Evolutionary conservation across 2,113 vertebrate genomes (phyloP), one percentile per base, ranked within the genome.

Genomic region (Zosterops hypoxanthus): DNA sequence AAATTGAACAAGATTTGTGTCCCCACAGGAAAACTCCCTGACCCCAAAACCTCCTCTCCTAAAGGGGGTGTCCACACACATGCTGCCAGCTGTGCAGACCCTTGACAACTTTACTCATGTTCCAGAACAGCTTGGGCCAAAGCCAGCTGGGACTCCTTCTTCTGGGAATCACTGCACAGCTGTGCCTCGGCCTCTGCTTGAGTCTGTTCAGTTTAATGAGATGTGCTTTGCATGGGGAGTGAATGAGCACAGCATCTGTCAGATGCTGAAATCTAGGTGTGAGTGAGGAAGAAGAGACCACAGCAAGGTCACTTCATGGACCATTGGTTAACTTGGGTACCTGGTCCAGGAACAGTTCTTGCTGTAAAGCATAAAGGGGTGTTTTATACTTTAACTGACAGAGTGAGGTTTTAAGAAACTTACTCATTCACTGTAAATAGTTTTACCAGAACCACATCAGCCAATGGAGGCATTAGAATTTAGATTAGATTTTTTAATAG

Each of bases 311-410:
- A 13, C 49, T 66, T 49, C 26, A 19, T 42, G 28, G 13, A 63
- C 28, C 11, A 18, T 2, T 39, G 71, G 25, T 9, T 64, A 44
- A 41, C 20, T 2, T 82, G 47, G 34, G 42, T 59, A 34, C 39
- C 18, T 50, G 53, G 13, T 10, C 29, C 14, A 68, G 44, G 34
- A 52, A 7, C 15, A 63, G 6, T 8, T 8, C 13, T 71, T 50
- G 22, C 28, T 66, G 8, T 56, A 25, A 78, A 82, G 6, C 0
- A 0, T 16, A 6, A 18, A 44, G 3, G 7, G 11, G 61, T 57
- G 39, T 70, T 76, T 79, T 8, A 7, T 47, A 25, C n/a, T 79
- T 88, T 68, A 25, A 29, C 57, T 68, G 47, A 31, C 28, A 82
- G 25, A 46, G 10, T 24, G 7, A 5, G 17, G 6, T 25, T 66